Evolutionary conservation across 2,888 invertebrate species (phyloP).

Genomic region (Tuberolachnus salignus): DNA sequence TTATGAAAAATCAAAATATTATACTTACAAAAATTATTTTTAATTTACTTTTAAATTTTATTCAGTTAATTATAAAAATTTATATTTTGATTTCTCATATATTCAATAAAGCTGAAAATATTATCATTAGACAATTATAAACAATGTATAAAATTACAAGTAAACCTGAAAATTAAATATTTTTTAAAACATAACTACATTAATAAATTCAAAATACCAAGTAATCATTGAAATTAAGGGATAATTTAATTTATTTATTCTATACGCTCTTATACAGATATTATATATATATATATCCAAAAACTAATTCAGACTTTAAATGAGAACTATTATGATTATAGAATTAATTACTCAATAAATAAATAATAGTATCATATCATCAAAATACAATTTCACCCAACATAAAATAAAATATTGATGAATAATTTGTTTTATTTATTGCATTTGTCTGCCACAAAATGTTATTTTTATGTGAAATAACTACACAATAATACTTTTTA

Average conservation of each 20-base stretch:
- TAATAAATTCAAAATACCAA: not conserved
- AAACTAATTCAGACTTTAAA: not conserved
- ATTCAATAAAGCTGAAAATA: constrained; percentile 34
- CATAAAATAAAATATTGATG: not conserved
- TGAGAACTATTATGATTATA: not conserved
- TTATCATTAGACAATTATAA: not conserved
- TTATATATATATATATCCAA: not conserved
- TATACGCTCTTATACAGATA: not conserved
- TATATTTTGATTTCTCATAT: constrained; percentile 43
- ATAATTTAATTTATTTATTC: too few species aligned
- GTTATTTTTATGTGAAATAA: not conserved
- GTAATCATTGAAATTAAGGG: not conserved
- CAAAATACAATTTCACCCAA: not conserved
- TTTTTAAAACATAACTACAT: not conserved
- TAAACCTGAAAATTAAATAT: constrained; percentile 40
- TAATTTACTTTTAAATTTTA: not conserved
- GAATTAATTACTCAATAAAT: constrained; percentile 23
- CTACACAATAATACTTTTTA: not conserved
- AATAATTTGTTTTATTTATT: not conserved
- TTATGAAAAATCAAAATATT: constrained; percentile 39
- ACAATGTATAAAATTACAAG: not conserved
- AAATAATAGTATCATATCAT: not conserved
- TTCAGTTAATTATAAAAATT: constrained; percentile 20
- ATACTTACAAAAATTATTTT: not conserved
- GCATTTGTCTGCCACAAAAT: not conserved